These are phyloP conservation scores for Aleiodes alternator DNA, from an alignment of 2,888 invertebrate species.

Conservation along the genomic window DNA sequence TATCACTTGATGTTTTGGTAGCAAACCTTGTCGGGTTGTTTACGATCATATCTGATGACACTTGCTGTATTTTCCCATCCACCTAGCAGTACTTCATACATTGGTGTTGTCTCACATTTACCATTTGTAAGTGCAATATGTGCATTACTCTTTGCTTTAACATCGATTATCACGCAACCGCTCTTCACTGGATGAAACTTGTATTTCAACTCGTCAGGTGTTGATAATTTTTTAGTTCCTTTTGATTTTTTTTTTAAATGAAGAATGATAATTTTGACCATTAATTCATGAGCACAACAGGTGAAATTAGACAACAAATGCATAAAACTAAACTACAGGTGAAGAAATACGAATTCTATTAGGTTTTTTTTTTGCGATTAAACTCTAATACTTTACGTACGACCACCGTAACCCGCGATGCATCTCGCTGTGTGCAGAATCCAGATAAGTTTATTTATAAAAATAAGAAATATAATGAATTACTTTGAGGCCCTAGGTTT, in stretches of 20 bases:
- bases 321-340: not conserved
- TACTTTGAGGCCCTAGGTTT: not conserved
- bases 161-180: constrained; percentile 78
- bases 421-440: constrained; percentile 69
- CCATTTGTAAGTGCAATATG: constrained; percentile 79
- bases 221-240: constrained; percentile 77
- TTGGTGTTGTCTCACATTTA: constrained; percentile 79
- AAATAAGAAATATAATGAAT: constrained; percentile 43
- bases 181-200: constrained; percentile 78
- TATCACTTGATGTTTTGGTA: constrained; percentile 29
- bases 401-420: constrained; percentile 65
- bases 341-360: constrained; percentile 33
- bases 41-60: constrained; percentile 80
- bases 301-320: constrained; percentile 1
- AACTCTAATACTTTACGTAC: constrained; percentile 69
- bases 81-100: constrained; percentile 83
- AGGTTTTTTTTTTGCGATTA: constrained; percentile 4
- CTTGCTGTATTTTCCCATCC: constrained; percentile 83
- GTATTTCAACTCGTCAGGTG: constrained; percentile 79
- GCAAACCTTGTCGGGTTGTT: constrained; percentile 81
- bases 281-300: not conserved
- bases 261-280: constrained; percentile 8
- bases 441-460: constrained; percentile 42
- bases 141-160: constrained; percentile 81
- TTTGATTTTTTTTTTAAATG: not conserved